These are phyloP conservation scores for Colius striatus DNA, from an alignment of 2,113 vertebrate species.

Conservation along the genomic window DNA sequence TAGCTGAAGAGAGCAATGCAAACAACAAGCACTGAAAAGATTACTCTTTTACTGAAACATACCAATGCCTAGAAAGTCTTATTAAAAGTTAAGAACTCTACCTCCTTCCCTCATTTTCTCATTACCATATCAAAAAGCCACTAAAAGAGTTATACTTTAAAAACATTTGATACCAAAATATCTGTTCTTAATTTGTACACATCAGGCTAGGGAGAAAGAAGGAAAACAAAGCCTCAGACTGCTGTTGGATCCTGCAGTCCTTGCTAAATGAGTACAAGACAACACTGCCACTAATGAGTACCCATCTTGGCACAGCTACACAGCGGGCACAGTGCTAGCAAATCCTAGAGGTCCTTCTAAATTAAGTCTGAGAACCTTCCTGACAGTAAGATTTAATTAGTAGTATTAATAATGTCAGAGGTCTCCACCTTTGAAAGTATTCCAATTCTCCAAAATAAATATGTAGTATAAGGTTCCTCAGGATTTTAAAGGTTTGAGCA, in stretches of 20 bases:
- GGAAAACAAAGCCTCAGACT: background rate
- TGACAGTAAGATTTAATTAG: constrained; percentile 15
- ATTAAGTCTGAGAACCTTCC: background rate
- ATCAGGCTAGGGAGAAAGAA: background rate
- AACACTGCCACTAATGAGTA: background rate
- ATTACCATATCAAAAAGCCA: background rate
- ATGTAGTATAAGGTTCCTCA: background rate
- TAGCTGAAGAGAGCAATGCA: background rate
- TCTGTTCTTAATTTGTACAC: background rate
- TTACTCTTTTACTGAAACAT: background rate
- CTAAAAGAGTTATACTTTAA: background rate
- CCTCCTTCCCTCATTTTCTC: background rate
- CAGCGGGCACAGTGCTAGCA: background rate
- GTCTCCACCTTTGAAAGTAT: background rate
- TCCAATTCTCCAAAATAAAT: background rate
- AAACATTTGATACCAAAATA: background rate
- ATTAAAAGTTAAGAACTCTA: background rate
- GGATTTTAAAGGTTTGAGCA: background rate
- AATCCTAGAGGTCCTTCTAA: background rate
- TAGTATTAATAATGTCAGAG: background rate
- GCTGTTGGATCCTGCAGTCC: background rate
- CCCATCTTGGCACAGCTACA: background rate
- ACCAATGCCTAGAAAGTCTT: background rate
- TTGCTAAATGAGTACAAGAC: background rate
- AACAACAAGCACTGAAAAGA: background rate